Evolutionary conservation across 2,888 invertebrate genomes (phyloP).

Genomic region (Lasioglossum morio): DNA sequence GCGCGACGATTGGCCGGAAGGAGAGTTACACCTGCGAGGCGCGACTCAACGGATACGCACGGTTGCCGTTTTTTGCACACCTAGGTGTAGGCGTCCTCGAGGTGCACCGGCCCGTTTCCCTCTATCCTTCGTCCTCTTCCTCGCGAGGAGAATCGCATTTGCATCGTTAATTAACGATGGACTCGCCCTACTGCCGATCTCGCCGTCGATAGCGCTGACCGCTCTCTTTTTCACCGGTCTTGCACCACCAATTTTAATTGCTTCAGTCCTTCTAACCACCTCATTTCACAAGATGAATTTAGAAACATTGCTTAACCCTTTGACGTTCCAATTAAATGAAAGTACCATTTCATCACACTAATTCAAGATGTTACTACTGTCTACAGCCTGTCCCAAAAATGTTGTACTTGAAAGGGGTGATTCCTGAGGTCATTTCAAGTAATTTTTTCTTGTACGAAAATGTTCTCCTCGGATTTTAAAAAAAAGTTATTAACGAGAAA

Average conservation of each 20-base stretch:
- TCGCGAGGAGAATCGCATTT: constrained; percentile 69
- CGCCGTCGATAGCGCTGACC: constrained; percentile 53
- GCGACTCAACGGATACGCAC: constrained; percentile 54
- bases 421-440: too few species aligned
- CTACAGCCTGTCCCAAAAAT: too few species aligned
- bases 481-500: too few species aligned
- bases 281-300: background rate
- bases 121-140: constrained; percentile 12
- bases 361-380: too few species aligned
- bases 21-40: constrained; percentile 66
- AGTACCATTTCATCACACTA: too few species aligned
- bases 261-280: background rate
- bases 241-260: constrained; percentile 63
- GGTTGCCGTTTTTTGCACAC: constrained; percentile 58
- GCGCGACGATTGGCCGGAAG: constrained; percentile 39
- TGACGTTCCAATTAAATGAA: background rate
- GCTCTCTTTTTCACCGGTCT: constrained; percentile 54
- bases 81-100: constrained; percentile 70
- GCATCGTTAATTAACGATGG: constrained; percentile 74
- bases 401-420: too few species aligned
- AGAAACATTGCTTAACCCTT: background rate
- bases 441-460: too few species aligned
- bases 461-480: too few species aligned
- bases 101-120: constrained; percentile 52
- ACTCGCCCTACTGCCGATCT: constrained; percentile 48